Base-by-base conservation (phyloP, 2,888 invertebrate genomes). In the Portevinia maculata region DNA sequence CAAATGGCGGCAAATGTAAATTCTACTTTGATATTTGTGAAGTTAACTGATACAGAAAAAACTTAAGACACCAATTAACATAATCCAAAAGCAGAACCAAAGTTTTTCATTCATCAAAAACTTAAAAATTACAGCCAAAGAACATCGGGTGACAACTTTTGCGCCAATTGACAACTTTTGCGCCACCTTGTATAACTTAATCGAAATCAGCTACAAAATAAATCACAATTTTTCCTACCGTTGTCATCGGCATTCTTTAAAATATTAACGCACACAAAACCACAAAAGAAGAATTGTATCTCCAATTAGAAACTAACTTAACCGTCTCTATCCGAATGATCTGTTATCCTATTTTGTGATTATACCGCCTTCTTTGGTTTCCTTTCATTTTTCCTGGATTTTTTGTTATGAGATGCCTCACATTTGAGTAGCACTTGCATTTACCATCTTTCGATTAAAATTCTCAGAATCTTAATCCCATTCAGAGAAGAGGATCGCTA, bases 391-490 rank as follows among this genome's bases (percentile, higher is more conserved):
- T 24, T 24, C 5, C 24, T 24, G 2, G n/a, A n/a, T 5, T 24
- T 5, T 24, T 52, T 41, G 28, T 21, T 8, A 34, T 71, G 30
- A 71, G 62, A 60, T 73, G 64, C 19, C 50, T 74, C 64, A 41
- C 48, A 57, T 74, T n/a, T 50, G 57, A 50, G 74, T 74, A 74
- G 74, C 57, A 50, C 65, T 65, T 50, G 64, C 46, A 21, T 41
- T 64, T 41, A 50, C 64, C 13, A 50, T 50, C 32, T 65, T 59
- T 19, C 57, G 57, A 74, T 74, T 64, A 74, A 50, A 65, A 50
- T 65, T 74, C 65, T 34, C 41, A 50, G 65, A 65, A 74, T 9
- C 74, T 34, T 74, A 64, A 65, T 74, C 74, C 74, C 64, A 57
- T 74, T 64, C 65, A 74, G 55, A 48, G 74, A 50, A 73, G 73